phyloP scores from a whole-genome alignment of 2,888 invertebrate species.

The Oxyscelio sp. region DNA sequence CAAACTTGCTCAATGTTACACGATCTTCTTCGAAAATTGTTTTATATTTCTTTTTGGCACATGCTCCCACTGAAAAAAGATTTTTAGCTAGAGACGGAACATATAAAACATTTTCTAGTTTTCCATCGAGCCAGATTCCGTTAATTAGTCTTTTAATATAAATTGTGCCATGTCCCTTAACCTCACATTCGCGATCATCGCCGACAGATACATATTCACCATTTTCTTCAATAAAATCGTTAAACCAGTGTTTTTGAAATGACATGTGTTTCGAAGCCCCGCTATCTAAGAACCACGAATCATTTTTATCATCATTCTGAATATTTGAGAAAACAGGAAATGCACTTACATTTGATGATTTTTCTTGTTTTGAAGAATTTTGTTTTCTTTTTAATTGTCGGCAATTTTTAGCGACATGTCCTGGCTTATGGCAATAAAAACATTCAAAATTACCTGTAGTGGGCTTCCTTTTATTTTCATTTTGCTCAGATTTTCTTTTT shows the following conservation, averaged over 20 bases:
- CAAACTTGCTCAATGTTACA: too few relatives aligned
- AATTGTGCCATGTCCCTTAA: conserved; percentile 61
- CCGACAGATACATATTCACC: conserved; percentile 50
- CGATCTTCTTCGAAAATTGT: neutral
- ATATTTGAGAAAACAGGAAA: conserved; percentile 3
- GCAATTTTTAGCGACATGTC: conserved; percentile 65
- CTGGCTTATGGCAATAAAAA: conserved; percentile 65
- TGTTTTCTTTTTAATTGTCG: too few relatives aligned
- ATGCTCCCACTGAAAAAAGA: conserved; percentile 17
- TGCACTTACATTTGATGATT: conserved; percentile 42
- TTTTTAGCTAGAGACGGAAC: neutral
- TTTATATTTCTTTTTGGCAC: neutral
- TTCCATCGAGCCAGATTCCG: neutral
- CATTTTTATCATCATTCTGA: neutral
- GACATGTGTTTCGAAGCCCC: conserved; percentile 69
- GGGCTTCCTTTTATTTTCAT: neutral
- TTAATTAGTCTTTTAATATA: too few relatives aligned
- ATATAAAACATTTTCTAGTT: conserved; percentile 18
- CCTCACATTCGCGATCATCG: conserved; percentile 53
- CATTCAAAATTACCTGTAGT: conserved; percentile 66
- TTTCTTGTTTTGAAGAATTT: too few relatives aligned
- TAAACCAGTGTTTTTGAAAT: conserved; percentile 2
- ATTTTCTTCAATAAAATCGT: neutral
- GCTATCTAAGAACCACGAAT: conserved; percentile 47
- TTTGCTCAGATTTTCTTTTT: too few relatives aligned